Percentiles rank a stretch among this genome's conserved stretches.
phyloP scores from a whole-genome alignment of 2,797 vertebrate genomes.

The Masticophis lateralis region DNA sequence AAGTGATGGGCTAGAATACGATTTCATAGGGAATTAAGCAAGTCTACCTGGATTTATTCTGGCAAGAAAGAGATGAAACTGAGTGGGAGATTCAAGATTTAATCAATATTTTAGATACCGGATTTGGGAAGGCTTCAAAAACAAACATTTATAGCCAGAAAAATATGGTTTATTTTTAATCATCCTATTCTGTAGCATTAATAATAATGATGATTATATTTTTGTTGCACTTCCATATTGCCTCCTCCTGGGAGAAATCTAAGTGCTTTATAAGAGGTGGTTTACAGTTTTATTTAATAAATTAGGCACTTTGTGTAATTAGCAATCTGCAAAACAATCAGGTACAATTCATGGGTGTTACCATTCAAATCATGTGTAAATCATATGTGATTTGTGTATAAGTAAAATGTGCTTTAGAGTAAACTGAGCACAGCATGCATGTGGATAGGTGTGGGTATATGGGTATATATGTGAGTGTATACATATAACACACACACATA shows the following conservation, averaged over 20 bases:
- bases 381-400: constrained; percentile 26
- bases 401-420: constrained; percentile 15
- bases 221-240: constrained; percentile 33
- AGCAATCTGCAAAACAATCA: constrained; percentile 38
- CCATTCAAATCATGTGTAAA: constrained; percentile 22
- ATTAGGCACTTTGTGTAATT: constrained; percentile 27
- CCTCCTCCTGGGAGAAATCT: constrained; percentile 24
- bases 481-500: neutral
- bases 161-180: constrained; percentile 15
- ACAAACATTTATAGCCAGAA: neutral
- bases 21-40: neutral
- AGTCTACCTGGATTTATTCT: neutral
- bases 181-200: constrained; percentile 36
- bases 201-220: constrained; percentile 10
- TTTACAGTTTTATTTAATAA: constrained; percentile 33
- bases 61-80: neutral
- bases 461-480: neutral
- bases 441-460: neutral
- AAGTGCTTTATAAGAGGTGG: constrained; percentile 37
- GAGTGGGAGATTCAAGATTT: neutral
- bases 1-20: neutral
- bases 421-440: constrained; percentile 6
- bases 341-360: constrained; percentile 34
- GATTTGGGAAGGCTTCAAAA: constrained; percentile 16
- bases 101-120: neutral